Conservation (phyloP, 2,888 invertebrate genomes). For the Pteria penguin region DNA sequence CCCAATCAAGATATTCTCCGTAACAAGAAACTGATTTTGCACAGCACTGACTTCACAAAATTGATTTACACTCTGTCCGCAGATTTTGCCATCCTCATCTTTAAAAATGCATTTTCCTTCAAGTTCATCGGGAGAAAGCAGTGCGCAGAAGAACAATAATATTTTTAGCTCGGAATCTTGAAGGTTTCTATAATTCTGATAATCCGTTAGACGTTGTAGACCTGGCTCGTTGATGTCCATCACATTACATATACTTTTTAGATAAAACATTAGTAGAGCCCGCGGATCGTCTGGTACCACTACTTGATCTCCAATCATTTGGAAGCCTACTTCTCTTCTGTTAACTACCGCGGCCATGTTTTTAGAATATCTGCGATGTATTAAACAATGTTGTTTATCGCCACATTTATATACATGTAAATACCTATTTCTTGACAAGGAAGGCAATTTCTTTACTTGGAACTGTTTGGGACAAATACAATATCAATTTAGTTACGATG, state of each 20-base stretch:
- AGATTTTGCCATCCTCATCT: constrained; percentile 13
- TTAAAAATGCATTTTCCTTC: constrained; percentile 33
- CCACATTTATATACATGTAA: no score
- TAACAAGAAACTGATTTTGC: constrained; percentile 8
- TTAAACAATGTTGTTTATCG: no score
- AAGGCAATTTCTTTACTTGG: no score
- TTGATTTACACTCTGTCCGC: constrained; percentile 14
- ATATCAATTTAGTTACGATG: no score
- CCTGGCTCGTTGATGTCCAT: constrained; percentile 21
- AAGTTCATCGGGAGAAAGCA: constrained; percentile 28
- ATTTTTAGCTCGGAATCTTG: not conserved
- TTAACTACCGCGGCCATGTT: no score
- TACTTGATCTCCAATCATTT: not conserved
- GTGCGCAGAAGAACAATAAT: constrained; percentile 17
- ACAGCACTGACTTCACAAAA: constrained; percentile 29
- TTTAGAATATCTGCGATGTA: no score
- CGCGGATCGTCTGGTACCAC: constrained; percentile 12
- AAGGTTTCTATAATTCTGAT: constrained; percentile 18
- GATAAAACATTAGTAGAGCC: constrained; percentile 39
- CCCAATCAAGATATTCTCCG: constrained; percentile 18
- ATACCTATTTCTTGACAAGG: no score
- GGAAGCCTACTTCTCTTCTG: constrained; percentile 6
- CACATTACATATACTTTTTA: constrained; percentile 30
- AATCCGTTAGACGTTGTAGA: constrained; percentile 19
- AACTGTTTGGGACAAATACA: no score